phyloP scores from a whole-genome alignment of 1,140 invertebrate species.

The Atta cephalotes region DNA sequence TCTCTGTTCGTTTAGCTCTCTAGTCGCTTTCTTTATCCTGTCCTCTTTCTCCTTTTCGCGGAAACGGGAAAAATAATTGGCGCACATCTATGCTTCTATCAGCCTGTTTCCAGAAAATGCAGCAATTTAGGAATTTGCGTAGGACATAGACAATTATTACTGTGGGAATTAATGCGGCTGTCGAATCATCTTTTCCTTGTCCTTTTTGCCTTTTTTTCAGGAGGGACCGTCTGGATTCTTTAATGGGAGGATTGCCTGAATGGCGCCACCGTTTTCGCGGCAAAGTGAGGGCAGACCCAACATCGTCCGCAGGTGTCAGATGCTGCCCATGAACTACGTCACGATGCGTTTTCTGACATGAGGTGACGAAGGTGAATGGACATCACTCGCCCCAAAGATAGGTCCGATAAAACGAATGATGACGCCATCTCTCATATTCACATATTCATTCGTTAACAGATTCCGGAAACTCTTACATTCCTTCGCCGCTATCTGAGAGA shows the following conservation, averaged over 20 bases:
- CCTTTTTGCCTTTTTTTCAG: slow-evolving; percentile 5
- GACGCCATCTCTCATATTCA: slow-evolving; percentile 63
- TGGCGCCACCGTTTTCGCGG: slow-evolving; percentile 38
- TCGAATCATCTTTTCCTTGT: slow-evolving; percentile 2
- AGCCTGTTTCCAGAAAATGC: slow-evolving; percentile 27
- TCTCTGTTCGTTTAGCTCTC: background rate
- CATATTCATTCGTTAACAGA: slow-evolving; percentile 64
- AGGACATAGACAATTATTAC: slow-evolving; percentile 64
- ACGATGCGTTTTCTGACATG: slow-evolving; percentile 68
- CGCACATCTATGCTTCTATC: slow-evolving; percentile 42
- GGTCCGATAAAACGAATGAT: slow-evolving; percentile 59
- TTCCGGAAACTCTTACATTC: slow-evolving; percentile 47
- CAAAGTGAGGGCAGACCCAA: slow-evolving; percentile 20
- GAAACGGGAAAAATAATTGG: slow-evolving; percentile 24
- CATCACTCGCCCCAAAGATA: slow-evolving; percentile 49
- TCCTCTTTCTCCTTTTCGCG: background rate
- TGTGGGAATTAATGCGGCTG: slow-evolving; percentile 22
- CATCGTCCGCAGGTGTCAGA: slow-evolving; percentile 11
- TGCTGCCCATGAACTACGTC: slow-evolving; percentile 57
- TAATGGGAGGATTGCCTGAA: slow-evolving; percentile 61
- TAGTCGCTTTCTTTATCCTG: background rate
- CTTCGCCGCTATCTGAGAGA: slow-evolving; percentile 3
- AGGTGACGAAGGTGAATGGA: slow-evolving; percentile 71
- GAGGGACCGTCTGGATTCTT: slow-evolving; percentile 22
- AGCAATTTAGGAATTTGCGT: slow-evolving; percentile 69